These are phyloP conservation scores for Dunckerocampus dactyliophorus DNA, from an alignment of 2,113 vertebrate species.

Conservation along the genomic window DNA sequence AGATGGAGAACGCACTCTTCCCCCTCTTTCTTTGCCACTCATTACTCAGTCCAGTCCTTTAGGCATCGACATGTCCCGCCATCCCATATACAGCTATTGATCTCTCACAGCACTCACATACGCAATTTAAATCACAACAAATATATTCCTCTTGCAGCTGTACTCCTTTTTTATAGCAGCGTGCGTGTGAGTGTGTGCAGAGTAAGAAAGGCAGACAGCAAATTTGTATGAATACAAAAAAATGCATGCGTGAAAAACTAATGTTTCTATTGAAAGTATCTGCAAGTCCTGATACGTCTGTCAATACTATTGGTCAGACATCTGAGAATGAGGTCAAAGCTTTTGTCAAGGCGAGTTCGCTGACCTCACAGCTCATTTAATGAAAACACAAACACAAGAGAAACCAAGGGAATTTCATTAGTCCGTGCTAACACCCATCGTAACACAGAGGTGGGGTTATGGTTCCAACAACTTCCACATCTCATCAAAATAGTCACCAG, in stretches of 20 bases:
- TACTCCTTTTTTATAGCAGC: conserved; percentile 16
- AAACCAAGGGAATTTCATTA: background rate
- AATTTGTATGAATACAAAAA: background rate
- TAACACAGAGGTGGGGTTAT: background rate
- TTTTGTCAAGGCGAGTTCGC: conserved; percentile 47
- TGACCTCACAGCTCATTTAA: conserved; percentile 39
- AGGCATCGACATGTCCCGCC: conserved; percentile 46
- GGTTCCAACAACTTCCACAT: background rate
- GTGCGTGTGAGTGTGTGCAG: conserved; percentile 16
- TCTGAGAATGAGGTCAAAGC: conserved; percentile 50
- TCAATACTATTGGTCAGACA: conserved; percentile 38
- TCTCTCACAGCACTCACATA: conserved; percentile 49
- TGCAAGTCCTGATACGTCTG: conserved; percentile 32
- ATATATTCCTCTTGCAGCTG: conserved; percentile 34
- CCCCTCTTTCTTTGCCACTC: conserved; percentile 26
- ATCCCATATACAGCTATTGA: conserved; percentile 52
- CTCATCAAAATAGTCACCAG: background rate
- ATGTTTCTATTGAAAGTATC: conserved; percentile 25
- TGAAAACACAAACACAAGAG: conserved; percentile 29
- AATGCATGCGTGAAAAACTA: conserved; percentile 5
- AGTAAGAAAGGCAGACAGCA: background rate
- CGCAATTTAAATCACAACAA: conserved; percentile 52
- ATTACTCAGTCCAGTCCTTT: conserved; percentile 40
- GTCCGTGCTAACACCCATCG: background rate
- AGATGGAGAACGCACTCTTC: conserved; percentile 6